A percentile compares a stretch with the other conserved stretches of the same genome.
phyloP scores from a whole-genome alignment of 2,113 vertebrate genomes.

The Eleginops maclovinus region DNA sequence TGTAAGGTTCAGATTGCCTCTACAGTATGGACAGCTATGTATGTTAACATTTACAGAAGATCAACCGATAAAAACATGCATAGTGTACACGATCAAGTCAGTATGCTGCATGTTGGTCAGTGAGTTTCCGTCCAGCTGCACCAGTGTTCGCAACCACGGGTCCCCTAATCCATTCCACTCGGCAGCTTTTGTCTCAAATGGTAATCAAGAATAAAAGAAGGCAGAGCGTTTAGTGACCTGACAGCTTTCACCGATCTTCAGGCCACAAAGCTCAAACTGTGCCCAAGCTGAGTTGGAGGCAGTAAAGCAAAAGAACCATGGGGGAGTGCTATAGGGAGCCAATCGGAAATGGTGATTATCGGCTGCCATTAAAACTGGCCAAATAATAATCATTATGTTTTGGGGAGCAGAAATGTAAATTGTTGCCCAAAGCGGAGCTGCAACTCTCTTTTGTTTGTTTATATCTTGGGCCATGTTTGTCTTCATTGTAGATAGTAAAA shows the following conservation, averaged over 20 bases:
- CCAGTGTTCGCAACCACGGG: slow-evolving; percentile 23
- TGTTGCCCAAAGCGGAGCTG: not conserved
- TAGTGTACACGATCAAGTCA: not conserved
- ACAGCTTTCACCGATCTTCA: slow-evolving; percentile 38
- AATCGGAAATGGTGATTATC: slow-evolving; percentile 28
- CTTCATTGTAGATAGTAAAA: too few species aligned
- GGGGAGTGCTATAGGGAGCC: slow-evolving; percentile 26
- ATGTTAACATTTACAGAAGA: not conserved
- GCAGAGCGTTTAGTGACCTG: slow-evolving; percentile 24
- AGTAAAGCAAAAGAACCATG: slow-evolving; percentile 32
- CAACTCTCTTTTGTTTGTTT: not conserved
- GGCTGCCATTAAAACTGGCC: slow-evolving; percentile 29
- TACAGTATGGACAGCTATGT: not conserved
- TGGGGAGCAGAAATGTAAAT: slow-evolving; percentile 12
- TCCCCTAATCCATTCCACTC: slow-evolving; percentile 45
- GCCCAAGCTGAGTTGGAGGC: slow-evolving; percentile 20
- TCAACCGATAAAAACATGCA: not conserved
- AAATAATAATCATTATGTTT: slow-evolving; percentile 45
- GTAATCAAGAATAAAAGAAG: slow-evolving; percentile 45
- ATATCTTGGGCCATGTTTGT: too few species aligned
- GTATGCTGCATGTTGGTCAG: slow-evolving; percentile 2
- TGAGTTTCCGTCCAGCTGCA: slow-evolving; percentile 21
- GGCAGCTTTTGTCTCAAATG: slow-evolving; percentile 38
- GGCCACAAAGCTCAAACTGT: slow-evolving; percentile 30
- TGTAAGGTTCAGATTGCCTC: slow-evolving; percentile 1